phyloP scores from a whole-genome alignment of 2,113 vertebrate species.

The Malaclemys terrapin region DNA sequence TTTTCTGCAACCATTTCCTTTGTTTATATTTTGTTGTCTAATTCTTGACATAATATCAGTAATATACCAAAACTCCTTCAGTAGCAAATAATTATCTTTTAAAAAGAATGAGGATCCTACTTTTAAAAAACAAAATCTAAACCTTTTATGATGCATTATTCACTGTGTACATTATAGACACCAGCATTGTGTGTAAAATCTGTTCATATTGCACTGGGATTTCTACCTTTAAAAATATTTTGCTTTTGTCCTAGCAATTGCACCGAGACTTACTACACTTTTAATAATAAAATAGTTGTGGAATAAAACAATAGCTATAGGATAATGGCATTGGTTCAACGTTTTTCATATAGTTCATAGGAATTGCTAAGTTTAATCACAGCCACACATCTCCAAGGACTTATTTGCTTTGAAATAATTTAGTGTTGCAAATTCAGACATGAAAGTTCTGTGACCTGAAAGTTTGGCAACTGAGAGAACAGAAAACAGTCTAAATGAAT shows the following conservation, averaged over 20 bases:
- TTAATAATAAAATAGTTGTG: conserved; percentile 39
- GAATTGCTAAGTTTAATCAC: conserved; percentile 55
- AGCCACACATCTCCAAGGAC: conserved; percentile 23
- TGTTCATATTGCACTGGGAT: not conserved
- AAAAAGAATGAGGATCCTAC: not conserved
- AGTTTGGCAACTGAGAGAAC: conserved; percentile 30
- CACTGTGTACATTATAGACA: not conserved
- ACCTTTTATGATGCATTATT: conserved; percentile 37
- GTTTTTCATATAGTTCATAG: conserved; percentile 4
- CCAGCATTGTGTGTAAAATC: not conserved
- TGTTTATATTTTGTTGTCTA: not conserved
- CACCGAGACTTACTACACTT: not conserved
- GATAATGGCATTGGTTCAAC: not conserved
- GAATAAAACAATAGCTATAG: not conserved
- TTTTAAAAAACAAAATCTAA: not conserved
- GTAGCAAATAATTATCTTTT: not conserved
- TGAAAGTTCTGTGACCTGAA: conserved; percentile 49
- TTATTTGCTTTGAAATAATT: conserved; percentile 52
- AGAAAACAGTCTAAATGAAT: conserved; percentile 7
- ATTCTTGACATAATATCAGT: not conserved
- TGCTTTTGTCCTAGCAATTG: conserved; percentile 37
- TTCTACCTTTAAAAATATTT: conserved; percentile 38
- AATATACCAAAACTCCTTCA: not conserved
- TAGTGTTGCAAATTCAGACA: conserved; percentile 1
- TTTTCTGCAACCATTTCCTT: not conserved